Percentiles rank a stretch among this genome's conserved stretches.
These are phyloP conservation scores for Eupelmus urozonus DNA, from an alignment of 2,888 invertebrate species.

Conservation along the genomic window DNA sequence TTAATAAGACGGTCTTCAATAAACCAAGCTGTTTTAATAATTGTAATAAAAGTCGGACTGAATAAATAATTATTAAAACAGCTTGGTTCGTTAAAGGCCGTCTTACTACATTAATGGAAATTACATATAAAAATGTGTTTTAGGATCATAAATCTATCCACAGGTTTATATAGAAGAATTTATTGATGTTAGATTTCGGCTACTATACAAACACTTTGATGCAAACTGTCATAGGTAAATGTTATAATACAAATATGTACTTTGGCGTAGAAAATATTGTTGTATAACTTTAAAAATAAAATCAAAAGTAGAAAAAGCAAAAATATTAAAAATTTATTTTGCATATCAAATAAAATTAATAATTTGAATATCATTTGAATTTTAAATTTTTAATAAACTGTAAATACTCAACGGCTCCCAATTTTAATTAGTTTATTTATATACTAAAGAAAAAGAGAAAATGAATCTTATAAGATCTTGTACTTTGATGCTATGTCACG, in stretches of 20 bases:
- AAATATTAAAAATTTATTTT: not conserved
- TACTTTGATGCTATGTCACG: slow-evolving; percentile 26
- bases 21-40: too few relatives aligned
- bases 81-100: too few relatives aligned
- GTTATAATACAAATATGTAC: too few relatives aligned
- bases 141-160: slow-evolving; percentile 17
- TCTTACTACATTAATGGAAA: slow-evolving; percentile 25
- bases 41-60: too few relatives aligned
- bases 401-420: not conserved
- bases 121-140: slow-evolving; percentile 7
- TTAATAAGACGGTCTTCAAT: too few relatives aligned
- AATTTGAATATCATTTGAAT: too few relatives aligned
- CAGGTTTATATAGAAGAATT: not conserved
- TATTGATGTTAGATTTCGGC: slow-evolving; percentile 1
- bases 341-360: not conserved
- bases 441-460: slow-evolving; percentile 8
- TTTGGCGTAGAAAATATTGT: too few relatives aligned
- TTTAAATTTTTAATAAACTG: slow-evolving; percentile 3
- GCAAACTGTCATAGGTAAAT: too few relatives aligned
- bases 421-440: not conserved
- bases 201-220: too few relatives aligned
- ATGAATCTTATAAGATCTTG: slow-evolving; percentile 29
- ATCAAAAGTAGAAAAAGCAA: too few relatives aligned
- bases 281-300: too few relatives aligned
- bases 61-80: too few relatives aligned